Evolutionary conservation across 2,888 invertebrate species (phyloP).

Genomic region (Lacanobia wlatinum): DNA sequence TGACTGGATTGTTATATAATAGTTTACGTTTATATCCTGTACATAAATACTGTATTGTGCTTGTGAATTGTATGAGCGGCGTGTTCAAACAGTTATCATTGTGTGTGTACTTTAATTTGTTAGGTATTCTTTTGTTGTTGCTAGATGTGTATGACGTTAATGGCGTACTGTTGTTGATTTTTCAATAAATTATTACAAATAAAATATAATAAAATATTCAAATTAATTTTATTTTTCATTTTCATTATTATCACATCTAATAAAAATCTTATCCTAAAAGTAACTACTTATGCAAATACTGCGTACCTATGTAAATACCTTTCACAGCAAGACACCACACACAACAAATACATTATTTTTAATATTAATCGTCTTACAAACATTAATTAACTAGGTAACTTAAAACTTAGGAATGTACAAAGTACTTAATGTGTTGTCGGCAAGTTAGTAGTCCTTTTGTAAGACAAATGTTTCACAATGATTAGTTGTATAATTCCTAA

Average conservation of each 20-base stretch:
- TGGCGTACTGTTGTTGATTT: constrained; percentile 64
- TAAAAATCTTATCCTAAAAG: constrained; percentile 38
- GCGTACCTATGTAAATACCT: constrained; percentile 11
- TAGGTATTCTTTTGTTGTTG: constrained; percentile 70
- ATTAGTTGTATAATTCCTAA: constrained; percentile 37
- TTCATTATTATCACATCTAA: constrained; percentile 41
- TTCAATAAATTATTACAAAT: constrained; percentile 68
- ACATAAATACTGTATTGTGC: constrained; percentile 39
- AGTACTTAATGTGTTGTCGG: constrained; percentile 19
- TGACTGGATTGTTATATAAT: constrained; percentile 54
- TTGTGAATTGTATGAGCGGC: constrained; percentile 44
- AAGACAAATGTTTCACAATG: constrained; percentile 42
- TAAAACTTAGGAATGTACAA: constrained; percentile 49
- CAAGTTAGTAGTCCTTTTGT: constrained; percentile 12
- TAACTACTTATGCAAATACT: constrained; percentile 28
- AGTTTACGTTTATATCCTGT: constrained; percentile 48
- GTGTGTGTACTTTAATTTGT: constrained; percentile 38
- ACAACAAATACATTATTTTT: constrained; percentile 38
- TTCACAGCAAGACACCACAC: constrained; percentile 19
- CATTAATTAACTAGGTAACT: constrained; percentile 21
- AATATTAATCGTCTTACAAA: constrained; percentile 30
- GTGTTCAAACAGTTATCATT: constrained; percentile 49
- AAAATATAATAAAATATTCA: constrained; percentile 51
- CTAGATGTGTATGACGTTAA: constrained; percentile 81
- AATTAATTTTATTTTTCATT: constrained; percentile 65